Evolutionary conservation across 92 coral and sea anemone species (phyloP).

Genomic region (Galaxea fascicularis): DNA sequence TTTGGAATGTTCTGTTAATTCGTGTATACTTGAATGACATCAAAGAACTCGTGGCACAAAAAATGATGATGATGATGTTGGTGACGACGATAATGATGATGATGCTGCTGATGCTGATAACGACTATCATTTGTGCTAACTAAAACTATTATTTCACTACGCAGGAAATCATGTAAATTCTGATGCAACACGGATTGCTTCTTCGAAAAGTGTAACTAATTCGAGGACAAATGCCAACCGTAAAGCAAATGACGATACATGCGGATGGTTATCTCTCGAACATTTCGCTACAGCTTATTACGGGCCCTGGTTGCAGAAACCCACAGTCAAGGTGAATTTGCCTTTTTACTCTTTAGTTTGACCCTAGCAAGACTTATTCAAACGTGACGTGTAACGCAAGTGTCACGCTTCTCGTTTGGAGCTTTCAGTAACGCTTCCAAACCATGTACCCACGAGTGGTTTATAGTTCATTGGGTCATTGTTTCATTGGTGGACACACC

Average conservation of each 20-base stretch:
- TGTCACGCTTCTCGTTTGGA: no score
- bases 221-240: neutral
- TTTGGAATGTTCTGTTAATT: no score
- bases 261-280: conserved; percentile 63
- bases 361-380: neutral
- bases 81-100: neutral
- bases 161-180: conserved; percentile 6
- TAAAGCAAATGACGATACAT: neutral
- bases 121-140: neutral
- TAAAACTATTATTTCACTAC: neutral
- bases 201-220: neutral
- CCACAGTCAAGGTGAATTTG: conserved; percentile 77
- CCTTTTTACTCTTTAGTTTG: neutral
- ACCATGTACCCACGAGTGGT: neutral
- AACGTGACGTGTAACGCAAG: no score
- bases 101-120: neutral
- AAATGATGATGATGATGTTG: neutral
- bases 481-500: no score
- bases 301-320: conserved; percentile 87
- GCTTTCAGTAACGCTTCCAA: no score
- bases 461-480: neutral
- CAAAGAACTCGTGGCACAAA: no score
- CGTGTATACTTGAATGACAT: neutral
- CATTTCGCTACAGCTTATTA: conserved; percentile 81
- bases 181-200: neutral